These are phyloP conservation scores for Protobothrops mucrosquamatus DNA, from an alignment of 2,113 vertebrate genomes.

Conservation along the genomic window DNA sequence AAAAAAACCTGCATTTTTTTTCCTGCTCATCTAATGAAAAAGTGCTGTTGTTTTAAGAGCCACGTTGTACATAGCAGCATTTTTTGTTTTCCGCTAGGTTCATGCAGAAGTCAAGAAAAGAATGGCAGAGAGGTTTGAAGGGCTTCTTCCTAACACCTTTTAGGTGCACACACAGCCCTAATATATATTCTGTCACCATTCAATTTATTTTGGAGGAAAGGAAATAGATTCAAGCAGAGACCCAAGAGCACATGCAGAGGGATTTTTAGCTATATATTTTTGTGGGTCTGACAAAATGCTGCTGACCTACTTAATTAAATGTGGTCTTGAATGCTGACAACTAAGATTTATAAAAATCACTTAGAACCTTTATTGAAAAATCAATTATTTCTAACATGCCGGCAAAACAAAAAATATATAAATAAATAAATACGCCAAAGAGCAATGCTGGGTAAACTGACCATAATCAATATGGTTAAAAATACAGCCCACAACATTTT, in stretches of 20 bases:
- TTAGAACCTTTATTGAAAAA: background rate
- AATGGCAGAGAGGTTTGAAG: background rate
- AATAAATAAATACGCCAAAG: background rate
- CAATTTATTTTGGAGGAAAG: background rate
- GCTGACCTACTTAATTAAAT: background rate
- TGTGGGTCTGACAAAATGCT: background rate
- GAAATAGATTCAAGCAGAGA: background rate
- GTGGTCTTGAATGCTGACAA: background rate
- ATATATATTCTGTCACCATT: background rate
- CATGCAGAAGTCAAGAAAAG: background rate
- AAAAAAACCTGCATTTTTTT: background rate
- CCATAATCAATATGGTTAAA: background rate
- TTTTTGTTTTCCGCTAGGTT: background rate
- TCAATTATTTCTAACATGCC: background rate
- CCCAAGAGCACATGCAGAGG: background rate
- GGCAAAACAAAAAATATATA: background rate
- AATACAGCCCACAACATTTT: background rate
- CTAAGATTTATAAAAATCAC: background rate
- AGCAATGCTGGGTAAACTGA: background rate
- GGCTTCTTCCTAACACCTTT: background rate
- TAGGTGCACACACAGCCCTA: background rate
- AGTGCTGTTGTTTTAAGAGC: background rate
- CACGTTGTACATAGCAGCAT: background rate
- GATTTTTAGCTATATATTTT: background rate
- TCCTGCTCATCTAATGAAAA: background rate